Percentiles rank a stretch among this genome's conserved stretches.
phyloP scores from a whole-genome alignment of 2,888 invertebrate species.

The Sinotaia quadrata region DNA sequence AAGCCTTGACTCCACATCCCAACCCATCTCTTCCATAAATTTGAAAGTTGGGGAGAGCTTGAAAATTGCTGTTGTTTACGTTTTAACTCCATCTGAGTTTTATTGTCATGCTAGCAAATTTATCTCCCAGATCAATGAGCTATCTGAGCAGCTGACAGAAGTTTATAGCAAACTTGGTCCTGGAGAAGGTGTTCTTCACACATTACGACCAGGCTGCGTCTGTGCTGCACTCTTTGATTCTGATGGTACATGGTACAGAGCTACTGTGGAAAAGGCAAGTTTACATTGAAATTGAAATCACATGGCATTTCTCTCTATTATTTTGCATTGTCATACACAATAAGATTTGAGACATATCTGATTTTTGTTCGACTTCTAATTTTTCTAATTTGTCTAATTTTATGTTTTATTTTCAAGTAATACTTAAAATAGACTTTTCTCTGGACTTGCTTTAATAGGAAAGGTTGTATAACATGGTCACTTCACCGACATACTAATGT shows the following conservation, averaged over 20 bases:
- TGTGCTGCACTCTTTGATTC: conserved; percentile 59
- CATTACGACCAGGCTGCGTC: conserved; percentile 45
- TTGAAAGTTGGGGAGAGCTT: conserved; percentile 26
- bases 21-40: neutral
- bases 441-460: too few relatives aligned
- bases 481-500: too few relatives aligned
- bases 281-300: neutral
- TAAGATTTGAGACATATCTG: neutral
- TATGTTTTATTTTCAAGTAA: conserved; percentile 30
- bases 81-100: conserved; percentile 30
- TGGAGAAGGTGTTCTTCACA: neutral
- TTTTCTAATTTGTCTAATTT: neutral
- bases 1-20: neutral
- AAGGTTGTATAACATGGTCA: too few relatives aligned
- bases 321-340: neutral
- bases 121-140: neutral
- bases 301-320: neutral
- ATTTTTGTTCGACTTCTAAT: neutral
- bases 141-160: conserved; percentile 27
- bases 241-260: conserved; percentile 61
- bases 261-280: conserved; percentile 38
- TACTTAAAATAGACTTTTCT: too few relatives aligned
- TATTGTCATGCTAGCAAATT: conserved; percentile 32
- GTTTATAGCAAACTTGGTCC: conserved; percentile 13
- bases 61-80: conserved; percentile 31